Evolutionary conservation across 2,797 vertebrate species (phyloP), one percentile per base, ranked within the genome.

Genomic region (Dromococcyx pavoninus): DNA sequence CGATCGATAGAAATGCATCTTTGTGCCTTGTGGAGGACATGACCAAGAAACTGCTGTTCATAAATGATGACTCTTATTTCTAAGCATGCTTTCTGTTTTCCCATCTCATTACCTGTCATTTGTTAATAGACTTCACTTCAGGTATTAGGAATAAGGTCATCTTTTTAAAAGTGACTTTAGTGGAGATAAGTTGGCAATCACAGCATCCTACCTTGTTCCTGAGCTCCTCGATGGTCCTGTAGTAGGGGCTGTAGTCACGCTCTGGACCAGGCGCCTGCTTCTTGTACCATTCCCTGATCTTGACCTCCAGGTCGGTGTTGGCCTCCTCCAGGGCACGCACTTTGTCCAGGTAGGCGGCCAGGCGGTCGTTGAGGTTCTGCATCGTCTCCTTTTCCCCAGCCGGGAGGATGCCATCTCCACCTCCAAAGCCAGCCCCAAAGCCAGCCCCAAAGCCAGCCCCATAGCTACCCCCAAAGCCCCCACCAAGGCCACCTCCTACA

Each of bases 291-390:
- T 98, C 95, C 2, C 96, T 97, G 97, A 99, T 99, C 97, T 98
- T 98, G 37, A 98, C 72, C 97, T 98, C 98, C 94, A 99, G 97
- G 35, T 98, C 44, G 44, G 44, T 44, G 44, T 44, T 44, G 44
- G 44, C 44, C 44, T 44, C 97, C 94, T 99, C 98, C 97, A 99
- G 97, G n/a, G 98, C 98, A 56, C 97, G 98, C 76, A 99, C 99
- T 43, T 99, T 99, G 1, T 99, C 98, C 98, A 99, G 97, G 97
- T 99, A 99, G 92, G 92, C 39, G 9, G 99, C 98, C 98, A 99
- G 97, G 71, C 99, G 99, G 97, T 99, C 98, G 2, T 99, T 99
- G 89, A 99, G 98, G 96, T 99, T 99, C 98, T 99, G 99, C 99
- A 99, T 99, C 94, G 99, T 99, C 96, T 98, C 98, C 97, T 99